Evolutionary conservation across 2,113 vertebrate genomes (phyloP), one percentile per base, ranked within the genome.

Genomic region (Furnarius figulus): DNA sequence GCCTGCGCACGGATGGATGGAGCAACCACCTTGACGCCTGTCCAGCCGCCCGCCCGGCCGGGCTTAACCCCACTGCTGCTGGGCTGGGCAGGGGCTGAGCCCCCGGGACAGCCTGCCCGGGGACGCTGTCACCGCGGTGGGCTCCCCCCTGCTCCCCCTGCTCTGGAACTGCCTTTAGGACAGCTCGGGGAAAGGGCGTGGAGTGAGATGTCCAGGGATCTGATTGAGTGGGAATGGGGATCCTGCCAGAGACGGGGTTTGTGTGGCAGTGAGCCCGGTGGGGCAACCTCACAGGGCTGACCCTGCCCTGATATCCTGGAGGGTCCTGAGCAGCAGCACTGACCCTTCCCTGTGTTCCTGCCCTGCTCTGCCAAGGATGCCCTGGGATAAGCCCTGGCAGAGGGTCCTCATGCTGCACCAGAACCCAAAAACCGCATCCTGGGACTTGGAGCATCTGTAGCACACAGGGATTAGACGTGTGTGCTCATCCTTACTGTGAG

Each of bases 21-120:
- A 94, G 97, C 96, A 97, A 93, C 95, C 89, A 86, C 97, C 96
- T 97, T 97, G 97, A 96, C 81, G 84, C 93, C 94, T 12, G 90
- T 92, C 97, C 97, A 96, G 97, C 84, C 50, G 23, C 71, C 92
- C 40, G 83, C 37, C 82, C 39, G 78, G 75, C 66, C 39, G 15
- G 56, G 63, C 81, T 97, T 97, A 97, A 97, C 97, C 93, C 95
- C 71, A 85, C 10, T n/a, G 70, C 73, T 90, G 83, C 97, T 87
- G 95, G 96, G 94, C 22, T 4, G 15, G 86, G 81, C 73, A 2
- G 1, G 1, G 33, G 11, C 49, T 7, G 59, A 39, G 79, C 50
- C 40, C n/a, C 22, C 2, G 24, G 80, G 44, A 27, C n/a, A 10
- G 66, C 6, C 7, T 0, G 22, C 13, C 20, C 0, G 1, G n/a